A percentile compares a stretch with the other conserved stretches of the same genome.
Conservation (phyloP, 1,140 invertebrate genomes). For the Helicoverpa armigera region DNA sequence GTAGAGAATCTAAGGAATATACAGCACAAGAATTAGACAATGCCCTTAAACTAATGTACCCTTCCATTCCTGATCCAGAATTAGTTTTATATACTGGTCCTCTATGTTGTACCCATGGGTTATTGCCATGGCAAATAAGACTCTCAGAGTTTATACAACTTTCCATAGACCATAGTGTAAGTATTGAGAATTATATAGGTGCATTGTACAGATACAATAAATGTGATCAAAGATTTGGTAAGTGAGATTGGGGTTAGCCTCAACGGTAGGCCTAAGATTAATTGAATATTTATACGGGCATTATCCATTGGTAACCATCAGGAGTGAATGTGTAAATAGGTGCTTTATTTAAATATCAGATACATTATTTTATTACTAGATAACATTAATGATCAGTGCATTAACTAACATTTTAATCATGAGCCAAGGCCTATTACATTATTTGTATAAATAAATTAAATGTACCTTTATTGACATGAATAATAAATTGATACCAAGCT, state of each 20-base stretch:
- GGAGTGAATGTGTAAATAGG: slow-evolving; percentile 36
- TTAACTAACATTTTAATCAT: slow-evolving; percentile 7
- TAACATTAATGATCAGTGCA: background rate
- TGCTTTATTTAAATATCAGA: slow-evolving; percentile 38
- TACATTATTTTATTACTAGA: slow-evolving; percentile 15
- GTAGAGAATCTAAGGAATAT: slow-evolving; percentile 63
- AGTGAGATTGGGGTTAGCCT: slow-evolving; percentile 78
- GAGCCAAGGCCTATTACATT: slow-evolving; percentile 53
- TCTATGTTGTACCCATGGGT: slow-evolving; percentile 87
- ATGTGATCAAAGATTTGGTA: slow-evolving; percentile 90
- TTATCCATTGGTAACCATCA: slow-evolving; percentile 13
- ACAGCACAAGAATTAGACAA: slow-evolving; percentile 84
- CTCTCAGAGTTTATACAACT: slow-evolving; percentile 90
- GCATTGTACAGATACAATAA: slow-evolving; percentile 88
- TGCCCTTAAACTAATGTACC: slow-evolving; percentile 81
- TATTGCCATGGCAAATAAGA: slow-evolving; percentile 91
- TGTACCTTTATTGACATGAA: slow-evolving; percentile 9
- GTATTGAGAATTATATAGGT: slow-evolving; percentile 86
- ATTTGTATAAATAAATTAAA: slow-evolving; percentile 39
- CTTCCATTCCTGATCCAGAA: slow-evolving; percentile 89
- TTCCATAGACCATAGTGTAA: slow-evolving; percentile 86
- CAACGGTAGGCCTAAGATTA: slow-evolving; percentile 63
- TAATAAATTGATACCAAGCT: background rate
- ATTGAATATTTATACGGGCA: slow-evolving; percentile 45
- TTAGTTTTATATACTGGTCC: slow-evolving; percentile 89